Conservation (phyloP, 2,797 vertebrate species). For the Paratrypauchen microcephalus region DNA sequence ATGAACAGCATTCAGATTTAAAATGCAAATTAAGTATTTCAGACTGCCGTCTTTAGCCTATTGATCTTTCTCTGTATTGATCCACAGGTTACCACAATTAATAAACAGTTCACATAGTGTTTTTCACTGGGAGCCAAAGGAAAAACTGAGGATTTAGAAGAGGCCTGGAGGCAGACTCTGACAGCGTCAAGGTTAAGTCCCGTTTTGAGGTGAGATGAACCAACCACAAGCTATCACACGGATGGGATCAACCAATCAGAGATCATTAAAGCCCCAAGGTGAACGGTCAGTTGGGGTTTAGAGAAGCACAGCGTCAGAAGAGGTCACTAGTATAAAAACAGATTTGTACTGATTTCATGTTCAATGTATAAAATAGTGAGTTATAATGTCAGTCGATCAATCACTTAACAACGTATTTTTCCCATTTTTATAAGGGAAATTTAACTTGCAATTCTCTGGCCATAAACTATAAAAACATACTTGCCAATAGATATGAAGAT, state of each 20-base stretch:
- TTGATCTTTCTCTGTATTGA: constrained; percentile 11
- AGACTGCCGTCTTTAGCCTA: constrained; percentile 1
- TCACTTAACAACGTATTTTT: too few relatives aligned
- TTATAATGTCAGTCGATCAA: too few relatives aligned
- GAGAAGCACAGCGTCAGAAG: neutral
- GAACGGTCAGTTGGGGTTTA: too few relatives aligned
- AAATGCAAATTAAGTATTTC: constrained; percentile 6
- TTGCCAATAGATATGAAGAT: too few relatives aligned
- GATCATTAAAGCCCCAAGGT: neutral
- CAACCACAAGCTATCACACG: neutral
- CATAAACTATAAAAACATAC: neutral
- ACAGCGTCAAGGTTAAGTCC: neutral
- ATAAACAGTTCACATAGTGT: neutral
- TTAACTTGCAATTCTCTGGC: too few relatives aligned
- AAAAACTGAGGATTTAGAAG: neutral
- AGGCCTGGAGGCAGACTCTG: neutral
- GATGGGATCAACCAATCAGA: neutral
- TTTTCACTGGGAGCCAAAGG: neutral
- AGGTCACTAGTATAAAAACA: neutral
- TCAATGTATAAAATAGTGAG: too few relatives aligned
- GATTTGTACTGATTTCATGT: too few relatives aligned
- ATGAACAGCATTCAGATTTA: neutral
- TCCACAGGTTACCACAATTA: neutral
- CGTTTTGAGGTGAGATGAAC: neutral
- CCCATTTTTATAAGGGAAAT: too few relatives aligned